phyloP scores from a whole-genome alignment of 2,797 vertebrate species.

The Xerus rutilus region DNA sequence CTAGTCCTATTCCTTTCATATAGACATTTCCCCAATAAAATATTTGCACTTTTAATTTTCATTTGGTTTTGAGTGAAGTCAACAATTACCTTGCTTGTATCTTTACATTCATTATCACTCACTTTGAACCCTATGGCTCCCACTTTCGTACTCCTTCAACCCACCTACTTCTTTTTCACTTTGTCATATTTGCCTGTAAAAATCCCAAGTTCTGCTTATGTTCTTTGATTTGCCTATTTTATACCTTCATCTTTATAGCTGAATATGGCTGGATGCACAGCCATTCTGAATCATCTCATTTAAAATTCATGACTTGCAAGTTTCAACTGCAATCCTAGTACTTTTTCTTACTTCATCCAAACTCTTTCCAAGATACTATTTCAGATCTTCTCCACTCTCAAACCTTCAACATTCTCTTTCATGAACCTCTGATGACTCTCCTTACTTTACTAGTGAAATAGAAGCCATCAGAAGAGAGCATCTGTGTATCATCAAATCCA shows the following conservation, averaged over 20 bases:
- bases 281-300: neutral
- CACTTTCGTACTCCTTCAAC: neutral
- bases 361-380: neutral
- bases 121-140: neutral
- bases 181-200: neutral
- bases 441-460: neutral
- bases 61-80: neutral
- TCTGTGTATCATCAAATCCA: neutral
- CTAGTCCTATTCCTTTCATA: neutral
- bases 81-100: neutral
- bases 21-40: neutral
- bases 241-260: neutral
- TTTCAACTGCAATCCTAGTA: neutral
- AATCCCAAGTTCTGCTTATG: neutral
- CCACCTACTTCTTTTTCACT: neutral
- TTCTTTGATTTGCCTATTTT: neutral
- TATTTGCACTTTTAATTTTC: constrained; percentile 12
- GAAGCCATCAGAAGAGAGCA: neutral
- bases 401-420: neutral
- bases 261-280: neutral
- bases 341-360: neutral
- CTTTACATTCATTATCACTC: neutral
- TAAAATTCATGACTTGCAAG: neutral
- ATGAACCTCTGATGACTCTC: neutral
- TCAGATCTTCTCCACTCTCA: neutral